Base-by-base conservation (phyloP, 2,888 invertebrate genomes). In the Drosophila melanosoma region DNA sequence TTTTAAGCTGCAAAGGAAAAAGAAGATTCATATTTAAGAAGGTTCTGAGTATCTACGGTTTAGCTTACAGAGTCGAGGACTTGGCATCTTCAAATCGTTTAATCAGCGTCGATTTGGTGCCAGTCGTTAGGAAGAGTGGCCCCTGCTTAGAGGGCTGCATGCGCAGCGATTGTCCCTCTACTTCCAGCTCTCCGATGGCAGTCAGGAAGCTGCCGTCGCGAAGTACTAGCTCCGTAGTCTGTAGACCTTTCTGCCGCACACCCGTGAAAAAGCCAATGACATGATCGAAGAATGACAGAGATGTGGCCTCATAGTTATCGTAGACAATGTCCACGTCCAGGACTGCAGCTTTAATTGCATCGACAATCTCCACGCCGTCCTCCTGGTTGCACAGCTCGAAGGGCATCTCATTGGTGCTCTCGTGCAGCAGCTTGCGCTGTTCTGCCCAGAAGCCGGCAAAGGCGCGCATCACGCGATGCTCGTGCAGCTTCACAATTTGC, bases 391-490 rank as follows among this genome's bases (percentile, higher is more conserved):
- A 94, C 61, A 98, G 93, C 56, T 95, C 95, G 92, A 98, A 98
- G 3, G 98, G 98, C 90, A 97, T 96, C 59, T 95, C 94, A 91
- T 97, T 97, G 89, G 95, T 95, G 12, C 96, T 95, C 87, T 97
- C 96, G 89, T 97, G 96, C 73, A 98, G 95, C 1, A 96, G 95
- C 76, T 96, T 95, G 45, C 96, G 96, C 87, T 96, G 96, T 85
- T 97, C 97, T 0, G 96, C 95, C 97, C 97, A 97, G 93, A 97
- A 97, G 6, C 97, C 97, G n/a, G 96, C 96, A 7, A 96, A 95
- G 38, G 96, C 96, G 83, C 97, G 94, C n/a, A 97, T 96, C 75
- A 97, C 95, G 7, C 96, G 95, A 94, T 97, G 97, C 93, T 97
- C 97, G 89, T 96, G 92, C 8, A 97, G 95, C 86, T 96, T 96